A percentile compares a stretch with the other conserved stretches of the same genome.
Evolutionary conservation across 2,113 vertebrate species (phyloP).

Genomic region (Triplophysa dalaica): DNA sequence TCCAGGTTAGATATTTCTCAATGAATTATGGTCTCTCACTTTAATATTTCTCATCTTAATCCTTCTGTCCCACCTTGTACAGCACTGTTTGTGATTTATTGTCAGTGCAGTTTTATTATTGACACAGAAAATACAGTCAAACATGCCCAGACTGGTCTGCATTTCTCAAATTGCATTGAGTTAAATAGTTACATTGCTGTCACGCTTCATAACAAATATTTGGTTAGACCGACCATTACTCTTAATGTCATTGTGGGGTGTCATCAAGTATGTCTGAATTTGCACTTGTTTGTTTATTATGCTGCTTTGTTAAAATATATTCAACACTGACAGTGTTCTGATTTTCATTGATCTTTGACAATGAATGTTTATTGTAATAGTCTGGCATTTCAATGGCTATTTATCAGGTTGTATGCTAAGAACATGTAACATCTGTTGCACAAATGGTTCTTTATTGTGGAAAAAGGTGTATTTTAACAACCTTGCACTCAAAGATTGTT

Average conservation of each 20-base stretch:
- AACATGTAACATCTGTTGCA: too few species aligned
- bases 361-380: too few species aligned
- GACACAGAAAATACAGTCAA: slow-evolving; percentile 38
- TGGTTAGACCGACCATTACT: slow-evolving; percentile 31
- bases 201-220: background rate
- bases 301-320: background rate
- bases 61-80: background rate
- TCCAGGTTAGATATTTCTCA: too few species aligned
- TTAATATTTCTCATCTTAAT: too few species aligned
- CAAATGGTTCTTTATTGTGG: too few species aligned
- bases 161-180: slow-evolving; percentile 29
- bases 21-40: too few species aligned
- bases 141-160: slow-evolving; percentile 62
- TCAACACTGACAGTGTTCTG: background rate
- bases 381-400: too few species aligned
- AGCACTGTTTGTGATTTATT: slow-evolving; percentile 29
- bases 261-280: background rate
- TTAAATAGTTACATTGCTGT: slow-evolving; percentile 27
- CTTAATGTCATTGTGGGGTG: slow-evolving; percentile 6
- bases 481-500: too few species aligned
- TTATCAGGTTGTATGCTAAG: too few species aligned
- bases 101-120: slow-evolving; percentile 42
- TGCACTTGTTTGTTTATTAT: background rate
- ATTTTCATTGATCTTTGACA: background rate
- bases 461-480: too few species aligned